phyloP scores from a whole-genome alignment of 2,888 invertebrate genomes.

The Cryptocephalus primarius region DNA sequence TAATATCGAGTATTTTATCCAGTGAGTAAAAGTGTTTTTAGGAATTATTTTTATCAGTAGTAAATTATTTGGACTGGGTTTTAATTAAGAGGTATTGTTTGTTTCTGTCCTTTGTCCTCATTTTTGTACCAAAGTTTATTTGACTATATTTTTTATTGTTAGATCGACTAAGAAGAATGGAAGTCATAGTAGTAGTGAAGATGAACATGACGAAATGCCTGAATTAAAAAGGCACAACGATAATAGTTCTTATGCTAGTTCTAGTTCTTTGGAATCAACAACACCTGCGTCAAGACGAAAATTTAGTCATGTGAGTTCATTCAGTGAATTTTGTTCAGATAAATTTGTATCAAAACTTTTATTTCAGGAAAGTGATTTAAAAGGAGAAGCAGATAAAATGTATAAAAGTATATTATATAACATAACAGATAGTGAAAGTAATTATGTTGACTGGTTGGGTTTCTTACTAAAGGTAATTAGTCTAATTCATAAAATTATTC shows the following conservation, averaged over 20 bases:
- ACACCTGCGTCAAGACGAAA: conserved; percentile 38
- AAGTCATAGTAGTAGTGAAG: conserved; percentile 30
- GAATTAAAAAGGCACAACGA: conserved; percentile 34
- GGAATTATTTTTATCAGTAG: too few species aligned
- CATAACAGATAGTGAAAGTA: conserved; percentile 83
- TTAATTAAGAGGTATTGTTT: not conserved
- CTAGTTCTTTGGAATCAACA: conserved; percentile 40
- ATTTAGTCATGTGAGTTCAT: conserved; percentile 25
- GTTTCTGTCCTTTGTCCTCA: not conserved
- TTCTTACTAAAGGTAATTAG: conserved; percentile 70
- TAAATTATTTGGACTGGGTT: not conserved
- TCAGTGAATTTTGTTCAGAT: not conserved
- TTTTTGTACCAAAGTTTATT: not conserved
- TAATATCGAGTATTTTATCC: conserved; percentile 85
- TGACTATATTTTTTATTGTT: not conserved
- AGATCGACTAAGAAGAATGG: conserved; percentile 26
- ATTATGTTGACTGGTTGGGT: conserved; percentile 81
- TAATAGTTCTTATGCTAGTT: conserved; percentile 37
- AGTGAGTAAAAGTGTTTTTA: too few species aligned
- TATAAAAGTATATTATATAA: conserved; percentile 80
- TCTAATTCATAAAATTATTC: not conserved
- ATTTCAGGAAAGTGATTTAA: conserved; percentile 23
- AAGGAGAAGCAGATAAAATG: conserved; percentile 70
- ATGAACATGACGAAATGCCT: conserved; percentile 36
- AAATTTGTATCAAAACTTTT: conserved; percentile 2